These are phyloP conservation scores for Nasua narica DNA, from an alignment of 2,797 vertebrate genomes.

Conservation along the genomic window DNA sequence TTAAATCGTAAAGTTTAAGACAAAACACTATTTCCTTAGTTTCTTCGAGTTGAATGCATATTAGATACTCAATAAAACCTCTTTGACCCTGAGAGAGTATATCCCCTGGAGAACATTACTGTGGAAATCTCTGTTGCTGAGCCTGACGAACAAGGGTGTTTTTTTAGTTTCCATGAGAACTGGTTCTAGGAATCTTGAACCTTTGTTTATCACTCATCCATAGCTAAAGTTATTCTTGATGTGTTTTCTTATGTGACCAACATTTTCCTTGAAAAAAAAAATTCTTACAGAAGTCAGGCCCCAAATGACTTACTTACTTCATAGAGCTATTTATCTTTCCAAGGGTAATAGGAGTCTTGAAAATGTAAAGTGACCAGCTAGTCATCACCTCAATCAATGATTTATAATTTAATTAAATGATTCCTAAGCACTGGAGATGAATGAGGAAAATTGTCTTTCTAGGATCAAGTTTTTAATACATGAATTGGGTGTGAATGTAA, in stretches of 20 bases:
- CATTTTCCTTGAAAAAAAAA: not conserved
- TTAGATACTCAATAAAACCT: not conserved
- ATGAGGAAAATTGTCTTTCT: not conserved
- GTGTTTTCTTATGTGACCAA: not conserved
- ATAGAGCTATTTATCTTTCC: not conserved
- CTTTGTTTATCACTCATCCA: not conserved
- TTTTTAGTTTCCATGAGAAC: not conserved
- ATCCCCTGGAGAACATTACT: not conserved
- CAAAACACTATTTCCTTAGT: not conserved
- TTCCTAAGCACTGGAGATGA: not conserved
- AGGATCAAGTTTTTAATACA: not conserved
- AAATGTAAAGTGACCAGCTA: not conserved
- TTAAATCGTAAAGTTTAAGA: not conserved
- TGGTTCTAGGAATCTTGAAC: not conserved
- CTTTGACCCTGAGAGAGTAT: not conserved
- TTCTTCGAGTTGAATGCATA: not conserved
- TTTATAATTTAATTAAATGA: slow-evolving; percentile 23
- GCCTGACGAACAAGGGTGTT: not conserved
- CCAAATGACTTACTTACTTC: not conserved
- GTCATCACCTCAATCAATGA: not conserved
- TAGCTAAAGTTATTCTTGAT: not conserved
- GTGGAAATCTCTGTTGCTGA: not conserved
- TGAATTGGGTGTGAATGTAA: not conserved
- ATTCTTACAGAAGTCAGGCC: not conserved
- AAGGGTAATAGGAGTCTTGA: not conserved